Evolutionary conservation across 2,888 invertebrate genomes (phyloP), one percentile per base, ranked within the genome.

Genomic region (Nycteola revayana): DNA sequence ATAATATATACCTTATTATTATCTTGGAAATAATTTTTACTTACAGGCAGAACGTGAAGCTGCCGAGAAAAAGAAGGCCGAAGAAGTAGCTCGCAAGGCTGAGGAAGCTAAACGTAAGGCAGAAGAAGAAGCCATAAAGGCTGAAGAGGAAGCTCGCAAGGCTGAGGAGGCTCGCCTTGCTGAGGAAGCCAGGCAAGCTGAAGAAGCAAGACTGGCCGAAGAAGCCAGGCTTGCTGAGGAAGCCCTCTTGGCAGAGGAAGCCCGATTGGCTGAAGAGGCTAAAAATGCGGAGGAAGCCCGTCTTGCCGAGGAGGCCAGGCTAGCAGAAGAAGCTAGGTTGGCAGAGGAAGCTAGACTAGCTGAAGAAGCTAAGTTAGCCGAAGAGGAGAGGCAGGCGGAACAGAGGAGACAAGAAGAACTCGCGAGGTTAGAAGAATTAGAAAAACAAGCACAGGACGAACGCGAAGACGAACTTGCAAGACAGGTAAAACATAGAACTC

Each of bases 401-500:
- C 90, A 91, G 63, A 89, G 76, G 46, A 89, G 90, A 33, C 90
- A 90, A 56, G 90, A 90, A 47, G 91, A 90, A 62, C 76, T 90
- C 23, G 77, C 88, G 5, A 82, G 88, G 44, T 74, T 91, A 44
- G 91, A 90, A 56, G 91, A 92, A 63, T 75, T 92, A 24, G 91
- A 91, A 35, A 89, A 86, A 54, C 90, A 91, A 57, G 92, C 91
- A 0, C 90, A 91, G 61, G 92, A 92, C 60, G 92, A 92, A 59
- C 89, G 90, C 10, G 93, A 93, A 76, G 91, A 83, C 4, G 93
- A 93, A 64, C 87, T 93, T 48, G 93, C 92, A 29, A 85, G 93
- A 60, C 93, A 93, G 81, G 89, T 89, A 50, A 7, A 14, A 14
- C 14, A 14, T n/a, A n/a, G n/a, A n/a, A n/a, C n/a, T n/a, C n/a